Base-by-base conservation (phyloP, 1,140 invertebrate genomes). In the Halyomorpha halys region DNA sequence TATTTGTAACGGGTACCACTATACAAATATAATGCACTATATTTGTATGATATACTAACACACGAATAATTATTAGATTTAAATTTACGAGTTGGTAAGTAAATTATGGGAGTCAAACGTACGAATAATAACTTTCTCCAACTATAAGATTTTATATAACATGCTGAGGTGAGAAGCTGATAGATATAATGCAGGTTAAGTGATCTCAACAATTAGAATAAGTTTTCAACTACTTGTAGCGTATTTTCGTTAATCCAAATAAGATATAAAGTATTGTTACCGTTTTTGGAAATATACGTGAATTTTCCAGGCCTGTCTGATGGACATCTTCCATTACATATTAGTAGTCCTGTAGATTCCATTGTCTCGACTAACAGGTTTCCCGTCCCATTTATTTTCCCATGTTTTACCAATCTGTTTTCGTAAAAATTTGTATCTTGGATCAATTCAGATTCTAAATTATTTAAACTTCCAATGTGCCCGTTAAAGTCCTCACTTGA, bases 211-310 rank as follows among this genome's bases (percentile, higher is more conserved):
- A n/a, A 11, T 47, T 11, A n/a, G 15, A 47, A 47, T 4, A 47
- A 47, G 45, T 47, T 11, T 47, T 47, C 15, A 19, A 47, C 15
- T 11, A 47, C 15, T 19, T 47, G 45, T 47, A 47, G 18, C 3
- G 15, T n/a, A 47, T 47, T 47, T 14, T 47, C 45, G 45, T 47
- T 47, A 47, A 47, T 47, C 45, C 3, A 47, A 47, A 47, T 47
- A 47, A 47, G 3, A 47, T 47, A 3, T n/a, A 47, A 4, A n/a
- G 45, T 47, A 19, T 14, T n/a, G 15, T 14, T 47, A 19, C 45
- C 18, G 15, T 47, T 47, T 47, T 47, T 47, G 15, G 45, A 47
- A 47, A 47, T n/a, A 47, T 5, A 47, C 15, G 45, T 47, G 13
- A 4, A 47, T 47, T 47, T 47, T n/a, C 18, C 45, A n/a, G 45